Evolutionary conservation across 2,888 invertebrate species (phyloP).

Genomic region (Xestia xanthographa): DNA sequence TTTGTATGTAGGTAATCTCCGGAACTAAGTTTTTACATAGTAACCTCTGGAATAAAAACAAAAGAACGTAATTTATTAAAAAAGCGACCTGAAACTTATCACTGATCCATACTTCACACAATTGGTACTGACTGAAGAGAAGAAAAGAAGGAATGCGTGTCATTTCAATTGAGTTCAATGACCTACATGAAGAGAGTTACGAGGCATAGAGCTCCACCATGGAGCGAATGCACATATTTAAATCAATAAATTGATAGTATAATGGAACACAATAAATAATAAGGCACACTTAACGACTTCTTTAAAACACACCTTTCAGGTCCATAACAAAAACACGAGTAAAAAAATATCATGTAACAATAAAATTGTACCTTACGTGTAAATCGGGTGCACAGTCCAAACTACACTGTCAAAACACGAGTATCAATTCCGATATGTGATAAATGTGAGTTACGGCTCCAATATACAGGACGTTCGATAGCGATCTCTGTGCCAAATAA

Average conservation of each 20-base stretch:
- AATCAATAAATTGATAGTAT: neutral
- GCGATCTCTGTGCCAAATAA: neutral
- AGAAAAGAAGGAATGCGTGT: neutral
- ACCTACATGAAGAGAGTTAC: neutral
- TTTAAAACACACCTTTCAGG: neutral
- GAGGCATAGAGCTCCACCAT: neutral
- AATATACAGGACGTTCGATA: constrained; percentile 30
- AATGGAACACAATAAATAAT: neutral
- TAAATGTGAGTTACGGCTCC: constrained; percentile 14
- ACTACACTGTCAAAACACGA: constrained; percentile 45
- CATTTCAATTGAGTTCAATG: constrained; percentile 23
- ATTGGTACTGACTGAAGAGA: neutral
- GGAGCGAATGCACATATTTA: neutral
- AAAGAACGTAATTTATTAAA: neutral
- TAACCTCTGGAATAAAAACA: neutral
- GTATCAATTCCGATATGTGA: constrained; percentile 31
- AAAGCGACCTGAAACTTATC: neutral
- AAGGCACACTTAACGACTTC: neutral
- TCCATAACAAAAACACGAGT: neutral
- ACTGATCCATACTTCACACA: no score
- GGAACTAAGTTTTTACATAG: neutral
- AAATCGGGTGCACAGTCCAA: constrained; percentile 2
- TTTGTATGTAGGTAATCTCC: neutral
- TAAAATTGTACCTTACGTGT: constrained; percentile 7
- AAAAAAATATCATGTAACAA: neutral